These are phyloP conservation scores for Pseudochaenichthys georgianus DNA, from an alignment of 2,797 vertebrate species.

Conservation along the genomic window DNA sequence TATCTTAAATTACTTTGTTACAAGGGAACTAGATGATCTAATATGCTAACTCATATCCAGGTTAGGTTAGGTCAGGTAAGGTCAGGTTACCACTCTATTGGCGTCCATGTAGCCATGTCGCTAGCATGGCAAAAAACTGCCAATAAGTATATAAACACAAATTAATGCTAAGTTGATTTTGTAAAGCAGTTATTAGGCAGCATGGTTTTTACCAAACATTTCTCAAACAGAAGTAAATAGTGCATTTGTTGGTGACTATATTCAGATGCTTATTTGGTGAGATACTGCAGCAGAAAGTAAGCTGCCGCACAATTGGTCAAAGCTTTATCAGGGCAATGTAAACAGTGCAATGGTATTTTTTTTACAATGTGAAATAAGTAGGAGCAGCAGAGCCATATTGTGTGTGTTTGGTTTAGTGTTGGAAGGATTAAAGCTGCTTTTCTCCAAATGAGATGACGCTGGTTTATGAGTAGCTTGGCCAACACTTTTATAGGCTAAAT, in stretches of 20 bases:
- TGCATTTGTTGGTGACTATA: neutral
- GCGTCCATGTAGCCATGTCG: too few species aligned
- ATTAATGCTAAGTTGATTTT: neutral
- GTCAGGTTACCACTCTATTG: too few species aligned
- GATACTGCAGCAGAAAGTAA: conserved; percentile 2
- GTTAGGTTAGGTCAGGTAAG: too few species aligned
- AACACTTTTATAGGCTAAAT: conserved; percentile 71
- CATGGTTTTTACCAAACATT: neutral
- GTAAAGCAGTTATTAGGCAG: too few species aligned
- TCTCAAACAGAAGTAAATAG: neutral
- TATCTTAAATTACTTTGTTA: too few species aligned
- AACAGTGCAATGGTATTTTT: neutral
- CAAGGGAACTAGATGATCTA: too few species aligned
- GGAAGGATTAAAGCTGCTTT: neutral
- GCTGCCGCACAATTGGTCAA: neutral
- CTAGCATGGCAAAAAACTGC: neutral
- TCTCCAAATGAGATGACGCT: conserved; percentile 20
- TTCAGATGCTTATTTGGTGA: neutral
- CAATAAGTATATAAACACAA: too few species aligned
- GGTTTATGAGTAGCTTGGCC: conserved; percentile 47
- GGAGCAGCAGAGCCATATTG: too few species aligned
- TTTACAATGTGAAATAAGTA: too few species aligned
- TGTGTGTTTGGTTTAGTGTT: neutral
- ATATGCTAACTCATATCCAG: too few species aligned
- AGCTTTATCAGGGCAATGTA: neutral